Base-by-base conservation (phyloP, 2,888 invertebrate species). In the Cyaniris semiargus region DNA sequence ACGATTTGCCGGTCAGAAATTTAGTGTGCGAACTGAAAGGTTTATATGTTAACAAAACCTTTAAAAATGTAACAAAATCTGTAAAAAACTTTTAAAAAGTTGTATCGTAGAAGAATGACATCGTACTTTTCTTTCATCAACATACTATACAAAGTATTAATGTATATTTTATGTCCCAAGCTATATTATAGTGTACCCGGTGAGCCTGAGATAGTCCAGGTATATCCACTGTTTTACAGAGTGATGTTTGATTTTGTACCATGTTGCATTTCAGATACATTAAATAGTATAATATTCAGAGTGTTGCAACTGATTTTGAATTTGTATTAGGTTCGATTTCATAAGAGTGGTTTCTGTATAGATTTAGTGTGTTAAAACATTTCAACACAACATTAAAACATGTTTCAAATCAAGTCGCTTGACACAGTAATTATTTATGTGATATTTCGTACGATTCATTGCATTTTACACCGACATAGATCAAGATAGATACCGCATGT, bases 141-240 rank as follows among this genome's bases (percentile, higher is more conserved):
- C 60, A 60, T 13, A 23, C 60, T 60, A 60, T 48, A 15, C 31
- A 70, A 13, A 38, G 66, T 77, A 76, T 48, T 76, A 71, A 76
- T 76, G 18, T 70, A 76, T 76, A 80, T 76, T 83, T 81, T 80
- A 86, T 86, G 87, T 83, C 84, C 81, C 85, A 84, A 93, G 93
- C 90, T 93, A 82, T 93, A 86, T 90, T 93, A 90, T 89, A 89
- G 88, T 86, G 78, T 89, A 79, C 85, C 85, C 81, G 92, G 93
- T 81, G 93, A 93, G 79, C 93, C 91, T 80, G 90, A 91, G 82
- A 92, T 93, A 70, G 84, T 86, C 74, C 93, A 93, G 93, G 93
- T 92, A 93, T 80, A 75, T 48, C 58, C 78, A 78, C 72, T 75
- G 81, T 53, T 76, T 78, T 79, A 70, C n/a, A 76, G 80, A 77